Conservation (phyloP, 2,797 vertebrate species). For the Typhlichthys eigenmanni region DNA sequence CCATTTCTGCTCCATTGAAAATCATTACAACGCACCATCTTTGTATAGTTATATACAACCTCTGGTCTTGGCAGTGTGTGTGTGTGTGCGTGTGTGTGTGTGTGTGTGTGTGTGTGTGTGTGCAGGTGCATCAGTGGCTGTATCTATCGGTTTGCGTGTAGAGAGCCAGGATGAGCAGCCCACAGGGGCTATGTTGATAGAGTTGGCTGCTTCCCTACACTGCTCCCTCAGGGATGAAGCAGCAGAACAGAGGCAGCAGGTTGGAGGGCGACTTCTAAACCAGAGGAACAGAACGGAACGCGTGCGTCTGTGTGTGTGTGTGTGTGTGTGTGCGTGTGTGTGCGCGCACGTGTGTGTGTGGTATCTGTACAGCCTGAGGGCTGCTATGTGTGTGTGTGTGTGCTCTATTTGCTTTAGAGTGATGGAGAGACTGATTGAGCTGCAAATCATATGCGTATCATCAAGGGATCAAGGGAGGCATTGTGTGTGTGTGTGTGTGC, state of each 20-base stretch:
- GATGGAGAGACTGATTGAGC: not conserved
- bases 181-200: conserved; percentile 36
- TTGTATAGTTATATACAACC: too few species aligned
- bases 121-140: conserved; percentile 32
- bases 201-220: conserved; percentile 25
- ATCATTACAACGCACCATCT: too few species aligned
- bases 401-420: not conserved
- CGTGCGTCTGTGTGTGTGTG: conserved; percentile 15
- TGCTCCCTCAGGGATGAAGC: conserved; percentile 49
- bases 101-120: not conserved
- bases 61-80: too few species aligned
- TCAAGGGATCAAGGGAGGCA: not conserved
- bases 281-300: conserved; percentile 43
- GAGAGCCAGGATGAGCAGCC: conserved; percentile 23
- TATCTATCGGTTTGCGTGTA: conserved; percentile 28
- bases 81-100: too few species aligned
- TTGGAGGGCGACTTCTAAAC: conserved; percentile 13
- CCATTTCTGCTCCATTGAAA: too few species aligned
- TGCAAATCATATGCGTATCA: not conserved
- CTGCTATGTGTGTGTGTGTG: not conserved
- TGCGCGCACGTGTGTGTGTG: not conserved
- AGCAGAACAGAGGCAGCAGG: conserved; percentile 30
- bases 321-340: not conserved
- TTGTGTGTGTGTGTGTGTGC: not conserved
- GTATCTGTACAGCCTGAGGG: not conserved